A percentile compares a stretch with the other conserved stretches of the same genome.
phyloP scores from a whole-genome alignment of 2,888 invertebrate species.

The Perdita meconis region DNA sequence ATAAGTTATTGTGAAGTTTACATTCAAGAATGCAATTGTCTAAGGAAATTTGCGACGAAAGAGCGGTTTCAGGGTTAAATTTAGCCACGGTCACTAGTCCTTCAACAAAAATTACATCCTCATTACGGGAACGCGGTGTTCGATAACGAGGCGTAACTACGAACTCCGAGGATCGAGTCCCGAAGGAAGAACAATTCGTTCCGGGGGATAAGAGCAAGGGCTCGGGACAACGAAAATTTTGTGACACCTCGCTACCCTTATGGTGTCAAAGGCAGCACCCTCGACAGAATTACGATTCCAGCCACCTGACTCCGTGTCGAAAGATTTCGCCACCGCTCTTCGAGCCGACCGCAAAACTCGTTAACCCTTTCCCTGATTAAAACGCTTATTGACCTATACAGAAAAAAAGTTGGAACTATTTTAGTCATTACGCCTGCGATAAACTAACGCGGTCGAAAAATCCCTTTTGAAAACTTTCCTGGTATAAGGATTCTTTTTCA shows the following conservation, averaged over 20 bases:
- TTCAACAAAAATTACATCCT: conserved; percentile 46
- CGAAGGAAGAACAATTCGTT: conserved; percentile 61
- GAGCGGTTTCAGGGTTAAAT: conserved; percentile 28
- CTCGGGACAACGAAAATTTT: conserved; percentile 31
- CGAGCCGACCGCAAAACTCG: conserved; percentile 59
- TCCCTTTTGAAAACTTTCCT: conserved; percentile 68
- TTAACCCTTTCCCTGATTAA: conserved; percentile 69
- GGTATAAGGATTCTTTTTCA: too few species aligned
- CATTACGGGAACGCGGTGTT: conserved; percentile 29
- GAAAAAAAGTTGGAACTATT: conserved; percentile 25
- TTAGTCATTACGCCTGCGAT: conserved; percentile 26
- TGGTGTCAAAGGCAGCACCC: conserved; percentile 73
- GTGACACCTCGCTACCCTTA: conserved; percentile 77
- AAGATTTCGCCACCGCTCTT: conserved; percentile 61
- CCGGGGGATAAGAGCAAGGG: conserved; percentile 38
- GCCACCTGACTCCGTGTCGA: conserved; percentile 76
- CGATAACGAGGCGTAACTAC: conserved; percentile 38
- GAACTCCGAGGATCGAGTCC: not conserved
- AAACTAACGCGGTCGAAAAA: conserved; percentile 46
- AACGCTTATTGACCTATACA: conserved; percentile 32
- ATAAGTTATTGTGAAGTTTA: too few species aligned
- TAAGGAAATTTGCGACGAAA: too few species aligned
- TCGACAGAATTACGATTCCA: conserved; percentile 64
- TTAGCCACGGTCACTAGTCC: not conserved
- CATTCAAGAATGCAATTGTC: too few species aligned